Evolutionary conservation across 2,113 vertebrate species (phyloP), one percentile per base, ranked within the genome.

Genomic region (Tachuris rubrigastra): DNA sequence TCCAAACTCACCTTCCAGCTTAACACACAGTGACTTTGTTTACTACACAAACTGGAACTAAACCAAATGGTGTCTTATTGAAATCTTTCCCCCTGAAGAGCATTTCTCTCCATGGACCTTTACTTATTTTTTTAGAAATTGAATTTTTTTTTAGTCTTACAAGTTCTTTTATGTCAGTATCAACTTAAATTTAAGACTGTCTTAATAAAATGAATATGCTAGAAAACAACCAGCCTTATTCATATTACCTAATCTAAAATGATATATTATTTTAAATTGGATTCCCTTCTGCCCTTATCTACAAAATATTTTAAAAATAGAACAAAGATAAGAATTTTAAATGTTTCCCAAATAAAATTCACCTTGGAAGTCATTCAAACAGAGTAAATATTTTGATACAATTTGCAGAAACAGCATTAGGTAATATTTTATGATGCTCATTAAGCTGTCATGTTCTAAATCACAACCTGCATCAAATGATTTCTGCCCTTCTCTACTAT

Each of bases 381-480:
- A 72, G 35, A 5, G 14, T 86, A 94, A 95, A 93, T 84, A 93
- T 92, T 93, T 92, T 90, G 31, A 86, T 65, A 60, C 49, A 65
- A 72, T 90, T 93, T 90, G 56, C 83, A 94, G 65, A 84, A 88
- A 68, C 35, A 82, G 84, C 35, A 78, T 92, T 75, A 89, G 44
- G 65, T 81, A 95, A 75, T 92, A 76, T 87, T 96, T 96, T 95
- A 93, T 82, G 69, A 82, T 42, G 73, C 44, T 90, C 73, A 94
- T 95, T 96, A 97, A 94, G 44, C 56, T 95, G 92, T 93, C 95
- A 88, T 3, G 44, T 72, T 90, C 80, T 96, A 92, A 96, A 94
- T 95, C 86, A 93, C 72, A 72, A 88, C 49, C 0, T 0, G 73
- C 69, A 93, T 93, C 79, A 88, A 93, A 83, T 68, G n/a, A 65